Evolutionary conservation across 37 sponge, comb jelly and placozoan species (phyloP), one percentile per base, ranked within the genome.

Genomic region (Mnemiopsis leidyi): DNA sequence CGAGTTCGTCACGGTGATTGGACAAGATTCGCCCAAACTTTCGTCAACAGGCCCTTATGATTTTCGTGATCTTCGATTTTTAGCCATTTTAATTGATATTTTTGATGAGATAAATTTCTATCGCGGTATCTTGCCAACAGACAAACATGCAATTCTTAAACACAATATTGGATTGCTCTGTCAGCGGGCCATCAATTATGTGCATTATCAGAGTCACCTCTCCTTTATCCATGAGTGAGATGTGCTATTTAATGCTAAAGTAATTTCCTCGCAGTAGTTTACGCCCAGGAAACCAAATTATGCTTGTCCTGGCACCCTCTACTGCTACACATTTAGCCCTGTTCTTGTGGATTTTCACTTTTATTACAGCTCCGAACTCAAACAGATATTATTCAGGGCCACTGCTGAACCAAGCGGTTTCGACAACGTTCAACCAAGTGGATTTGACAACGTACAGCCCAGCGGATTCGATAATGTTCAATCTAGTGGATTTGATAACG

Each of bases 391-490:
- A n/a, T 48, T 48, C 61, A 48, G 61, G 61, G 61, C 61, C 75
- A 5, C 25, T 71, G n/a, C 75, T 25, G 75, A n/a, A 71, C 75
- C 75, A n/a, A 79, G 82, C 32, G 82, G 82, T 33, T 79, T 79
- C 32, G 82, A 79, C 82, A 79, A 79, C 36, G 82, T 79, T 33
- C 37, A 79, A 36, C 36, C 82, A 23, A 79, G 82, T 79, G 36
- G 82, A 16, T 69, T 20, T 20, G 73, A 69, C n/a, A 25, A 5
- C n/a, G 73, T 20, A 3, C 73, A 5, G n/a, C 23, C 73, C 7
- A 48, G 61, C 61, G 61, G 61, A 48, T 48, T 48, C 13, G 61
- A 48, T 13, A 48, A 48, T 48, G 61, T 48, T 13, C 61, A 18
- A 13, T 13, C 61, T 18, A 48, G 61, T 48, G 61, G 61, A 48